Evolutionary conservation across 2,113 vertebrate genomes (phyloP), one percentile per base, ranked within the genome.

Genomic region (Syngnathus scovelli): DNA sequence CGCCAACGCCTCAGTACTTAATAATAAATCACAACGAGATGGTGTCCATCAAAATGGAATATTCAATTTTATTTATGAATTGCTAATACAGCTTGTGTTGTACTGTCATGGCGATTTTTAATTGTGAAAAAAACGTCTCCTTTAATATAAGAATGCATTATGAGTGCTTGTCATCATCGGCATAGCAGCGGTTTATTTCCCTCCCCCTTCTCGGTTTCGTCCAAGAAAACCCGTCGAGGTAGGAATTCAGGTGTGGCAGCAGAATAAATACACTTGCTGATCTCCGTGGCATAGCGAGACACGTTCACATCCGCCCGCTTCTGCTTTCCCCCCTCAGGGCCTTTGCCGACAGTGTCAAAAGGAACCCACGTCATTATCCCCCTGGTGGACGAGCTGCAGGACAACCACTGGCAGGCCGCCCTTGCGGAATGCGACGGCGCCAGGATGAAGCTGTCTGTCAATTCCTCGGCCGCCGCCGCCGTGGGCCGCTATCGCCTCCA

Each of bases 401-500:
- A 89, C 4, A 67, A 72, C 0, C 61, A 86, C 9, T 98, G 95
- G 95, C 91, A 90, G 56, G 94, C 92, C 37, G 89, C 91, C 15
- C 71, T 93, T 1, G 80, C 74, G 13, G 85, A 88, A 9, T 72
- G 83, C 59, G 86, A 68, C 0, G 79, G 76, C 41, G 82, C 82
- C 48, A 85, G 72, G 46, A 67, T 94, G 13, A 74, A 64, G 61
- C 78, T 95, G 10, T 85, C 87, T 0, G 78, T 98, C 33, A 89
- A 89, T 49, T 93, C 91, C 1, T 77, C 88, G 0, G 73, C 93
- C 21, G 84, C 65, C 0, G 92, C 94, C 0, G 71, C 89, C 72
- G 84, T 96, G 0, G 94, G 95, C 55, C 90, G 83, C 63, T 98
- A 96, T 80, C 86, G 90, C 1, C 89, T 96, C 64, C 87, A 81